Percentiles rank a stretch among this genome's conserved stretches.
phyloP scores from a whole-genome alignment of 2,113 vertebrate genomes.

The Anoplopoma fimbria region DNA sequence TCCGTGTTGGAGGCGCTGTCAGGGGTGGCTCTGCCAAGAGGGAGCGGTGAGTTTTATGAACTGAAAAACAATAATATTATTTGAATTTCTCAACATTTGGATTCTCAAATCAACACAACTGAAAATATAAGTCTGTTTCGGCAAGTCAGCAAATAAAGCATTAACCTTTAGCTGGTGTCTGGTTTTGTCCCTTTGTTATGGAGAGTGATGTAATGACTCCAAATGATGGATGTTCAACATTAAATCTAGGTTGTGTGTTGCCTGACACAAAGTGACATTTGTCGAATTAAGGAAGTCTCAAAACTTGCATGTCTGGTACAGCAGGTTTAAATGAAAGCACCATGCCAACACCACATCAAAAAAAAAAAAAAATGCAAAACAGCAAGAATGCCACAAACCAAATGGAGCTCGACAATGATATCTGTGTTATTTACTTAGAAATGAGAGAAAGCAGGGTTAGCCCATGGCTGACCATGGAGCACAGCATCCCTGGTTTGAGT shows the following conservation, averaged over 20 bases:
- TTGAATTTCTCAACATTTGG: not conserved
- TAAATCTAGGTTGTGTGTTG: not conserved
- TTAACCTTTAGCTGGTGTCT: not conserved
- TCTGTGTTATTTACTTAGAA: not conserved
- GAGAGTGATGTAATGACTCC: too few species aligned
- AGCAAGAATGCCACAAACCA: not conserved
- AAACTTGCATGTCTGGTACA: too few species aligned
- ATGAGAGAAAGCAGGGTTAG: not conserved
- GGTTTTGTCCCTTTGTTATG: not conserved
- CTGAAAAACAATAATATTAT: not conserved
- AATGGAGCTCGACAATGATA: not conserved
- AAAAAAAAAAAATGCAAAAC: too few species aligned
- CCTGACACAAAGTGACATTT: not conserved
- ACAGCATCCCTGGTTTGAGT: not conserved
- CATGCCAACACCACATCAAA: too few species aligned
- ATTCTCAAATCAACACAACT: not conserved
- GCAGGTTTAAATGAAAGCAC: too few species aligned
- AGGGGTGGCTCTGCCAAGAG: too few species aligned
- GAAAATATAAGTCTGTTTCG: not conserved
- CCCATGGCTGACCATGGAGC: too few species aligned
- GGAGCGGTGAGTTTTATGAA: too few species aligned
- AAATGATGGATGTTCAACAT: not conserved
- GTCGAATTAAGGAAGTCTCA: not conserved
- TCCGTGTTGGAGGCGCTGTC: too few species aligned
- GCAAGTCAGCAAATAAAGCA: too few species aligned